Conservation (phyloP, 1,140 invertebrate genomes). For the Eubasilissa regina region DNA sequence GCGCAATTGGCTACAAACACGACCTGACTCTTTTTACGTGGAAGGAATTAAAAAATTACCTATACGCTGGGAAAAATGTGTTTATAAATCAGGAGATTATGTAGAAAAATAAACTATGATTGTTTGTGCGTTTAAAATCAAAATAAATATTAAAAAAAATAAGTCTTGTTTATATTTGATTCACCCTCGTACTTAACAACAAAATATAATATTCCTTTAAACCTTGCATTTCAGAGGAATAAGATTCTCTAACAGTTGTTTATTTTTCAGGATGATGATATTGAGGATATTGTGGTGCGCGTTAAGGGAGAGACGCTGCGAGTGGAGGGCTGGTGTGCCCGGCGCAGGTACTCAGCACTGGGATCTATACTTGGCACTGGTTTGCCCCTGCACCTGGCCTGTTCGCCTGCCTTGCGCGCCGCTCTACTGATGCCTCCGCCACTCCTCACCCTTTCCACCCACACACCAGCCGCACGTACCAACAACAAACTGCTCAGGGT, state of each 20-base stretch:
- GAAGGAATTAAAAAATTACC: too few relatives aligned
- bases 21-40: too few relatives aligned
- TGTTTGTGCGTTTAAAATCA: too few relatives aligned
- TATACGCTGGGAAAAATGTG: too few relatives aligned
- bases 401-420: slow-evolving; percentile 61
- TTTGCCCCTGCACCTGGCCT: slow-evolving; percentile 63
- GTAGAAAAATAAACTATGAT: too few relatives aligned
- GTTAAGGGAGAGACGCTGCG: slow-evolving; percentile 63
- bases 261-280: slow-evolving; percentile 63
- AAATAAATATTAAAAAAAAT: too few relatives aligned
- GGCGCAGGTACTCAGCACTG: slow-evolving; percentile 63
- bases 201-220: too few relatives aligned
- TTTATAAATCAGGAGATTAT: too few relatives aligned
- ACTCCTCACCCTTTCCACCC: background rate
- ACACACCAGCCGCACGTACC: slow-evolving; percentile 6
- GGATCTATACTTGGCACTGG: slow-evolving; percentile 65
- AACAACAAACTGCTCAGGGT: slow-evolving; percentile 57
- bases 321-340: slow-evolving; percentile 63
- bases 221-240: too few relatives aligned
- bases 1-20: too few relatives aligned
- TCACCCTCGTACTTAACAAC: too few relatives aligned
- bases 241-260: slow-evolving; percentile 13
- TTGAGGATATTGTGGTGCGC: slow-evolving; percentile 62
- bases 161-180: too few relatives aligned
- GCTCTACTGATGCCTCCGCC: slow-evolving; percentile 62